Evolutionary conservation across 2,113 vertebrate species (phyloP), one percentile per base, ranked within the genome.

Genomic region (Fukomys damarensis): DNA sequence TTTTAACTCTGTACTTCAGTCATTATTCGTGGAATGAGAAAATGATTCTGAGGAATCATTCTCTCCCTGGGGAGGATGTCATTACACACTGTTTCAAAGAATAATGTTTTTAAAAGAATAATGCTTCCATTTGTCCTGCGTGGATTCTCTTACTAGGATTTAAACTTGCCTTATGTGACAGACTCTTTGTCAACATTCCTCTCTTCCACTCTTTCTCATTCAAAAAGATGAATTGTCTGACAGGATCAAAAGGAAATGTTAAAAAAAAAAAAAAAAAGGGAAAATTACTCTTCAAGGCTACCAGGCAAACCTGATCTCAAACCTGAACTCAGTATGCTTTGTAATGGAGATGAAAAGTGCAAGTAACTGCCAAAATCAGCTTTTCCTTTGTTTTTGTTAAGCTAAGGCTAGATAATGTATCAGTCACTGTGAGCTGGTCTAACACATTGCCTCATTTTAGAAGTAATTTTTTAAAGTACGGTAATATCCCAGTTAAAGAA

Each of bases 41-140:
- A 90, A 81, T 79, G 68, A 79, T 72, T 94, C 87, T 95, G 85
- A 96, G 91, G 61, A 93, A 96, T 46, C 46, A 76, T 74, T 86
- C 46, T 26, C 26, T 82, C 95, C 82, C 97, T 86, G 30, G 97
- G 88, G 97, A 97, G 96, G 91, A 97, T 98, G 94, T 96, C 92
- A 96, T 98, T 98, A 93, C 96, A 97, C 89, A 93, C 96, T 77
- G 89, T 89, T 97, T 96, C 85, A 97, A 98, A 96, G 92, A 98
- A 91, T 95, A 95, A 90, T 97, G 98, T 96, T 97, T 97, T 96
- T 83, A 81, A 77, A 95, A 97, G 96, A 96, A 96, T 85, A 97
- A 97, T 95, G 95, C 96, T 97, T 97, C 97, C 77, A 35, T 97
- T 93, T 93, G 93, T 93, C 96, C 93, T 93, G 76, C 94, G 46